phyloP scores from a whole-genome alignment of 2,888 invertebrate species.

The Mycalesis mineus region DNA sequence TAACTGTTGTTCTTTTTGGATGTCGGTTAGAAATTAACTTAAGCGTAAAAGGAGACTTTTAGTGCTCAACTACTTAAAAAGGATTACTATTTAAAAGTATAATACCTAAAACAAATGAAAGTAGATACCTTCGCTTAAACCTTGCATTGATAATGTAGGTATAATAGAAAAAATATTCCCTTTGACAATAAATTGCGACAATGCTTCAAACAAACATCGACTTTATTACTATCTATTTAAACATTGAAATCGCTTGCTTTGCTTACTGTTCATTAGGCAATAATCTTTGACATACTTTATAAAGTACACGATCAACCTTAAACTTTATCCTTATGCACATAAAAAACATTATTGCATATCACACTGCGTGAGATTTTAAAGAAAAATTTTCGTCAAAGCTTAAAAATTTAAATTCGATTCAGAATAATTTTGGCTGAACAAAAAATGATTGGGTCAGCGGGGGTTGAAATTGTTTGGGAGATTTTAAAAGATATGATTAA shows the following conservation, averaged over 20 bases:
- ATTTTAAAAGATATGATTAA: background rate
- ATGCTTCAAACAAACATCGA: background rate
- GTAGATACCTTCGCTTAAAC: background rate
- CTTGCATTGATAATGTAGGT: background rate
- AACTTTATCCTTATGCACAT: background rate
- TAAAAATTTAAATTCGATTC: constrained; percentile 4
- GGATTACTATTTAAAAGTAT: background rate
- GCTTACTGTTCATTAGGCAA: background rate
- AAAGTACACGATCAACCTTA: background rate
- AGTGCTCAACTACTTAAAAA: background rate
- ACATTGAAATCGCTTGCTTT: background rate
- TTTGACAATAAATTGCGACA: background rate
- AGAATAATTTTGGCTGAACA: background rate
- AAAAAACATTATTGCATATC: background rate
- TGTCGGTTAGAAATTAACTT: background rate
- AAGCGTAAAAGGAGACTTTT: background rate
- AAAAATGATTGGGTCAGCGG: constrained; percentile 8
- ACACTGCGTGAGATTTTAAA: background rate
- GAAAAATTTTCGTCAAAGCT: background rate
- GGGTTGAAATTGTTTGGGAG: background rate
- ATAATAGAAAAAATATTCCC: background rate
- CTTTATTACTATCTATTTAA: background rate
- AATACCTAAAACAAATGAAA: background rate
- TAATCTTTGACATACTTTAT: background rate
- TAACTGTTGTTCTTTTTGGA: too few relatives aligned